phyloP scores from a whole-genome alignment of 2,888 invertebrate genomes.

The Orthonychiurus folsomi region DNA sequence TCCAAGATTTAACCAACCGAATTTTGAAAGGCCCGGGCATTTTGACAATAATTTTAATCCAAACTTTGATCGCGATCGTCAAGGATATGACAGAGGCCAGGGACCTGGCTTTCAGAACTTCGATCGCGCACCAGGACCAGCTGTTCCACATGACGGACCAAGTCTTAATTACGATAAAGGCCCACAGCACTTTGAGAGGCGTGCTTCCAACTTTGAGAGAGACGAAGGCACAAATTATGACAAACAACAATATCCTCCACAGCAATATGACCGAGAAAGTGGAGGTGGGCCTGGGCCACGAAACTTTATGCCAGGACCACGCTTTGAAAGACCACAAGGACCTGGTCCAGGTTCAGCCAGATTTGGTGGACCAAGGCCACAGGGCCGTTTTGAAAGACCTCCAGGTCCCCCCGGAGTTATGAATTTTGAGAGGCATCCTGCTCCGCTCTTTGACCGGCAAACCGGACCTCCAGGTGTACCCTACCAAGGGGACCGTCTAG shows the following conservation, averaged over 20 bases:
- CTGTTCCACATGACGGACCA: neutral
- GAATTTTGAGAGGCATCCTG: constrained; percentile 3
- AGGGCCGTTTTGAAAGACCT: constrained; percentile 7
- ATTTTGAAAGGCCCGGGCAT: neutral
- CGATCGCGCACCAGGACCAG: constrained; percentile 7
- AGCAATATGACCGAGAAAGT: neutral
- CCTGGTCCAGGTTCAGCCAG: constrained; percentile 13
- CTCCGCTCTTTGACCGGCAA: too few species aligned
- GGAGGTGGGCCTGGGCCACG: neutral
- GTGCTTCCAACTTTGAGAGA: neutral
- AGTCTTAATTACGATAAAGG: neutral
- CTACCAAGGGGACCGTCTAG: too few species aligned
- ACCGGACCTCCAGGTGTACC: neutral
- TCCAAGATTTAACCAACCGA: constrained; percentile 6
- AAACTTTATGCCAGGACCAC: neutral
- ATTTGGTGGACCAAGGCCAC: constrained; percentile 5
- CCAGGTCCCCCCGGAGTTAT: constrained; percentile 1
- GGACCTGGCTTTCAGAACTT: constrained; percentile 19
- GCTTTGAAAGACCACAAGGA: constrained; percentile 18
- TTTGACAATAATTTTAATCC: neutral
- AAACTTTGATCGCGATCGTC: neutral
- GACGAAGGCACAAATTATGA: neutral
- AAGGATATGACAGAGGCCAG: neutral
- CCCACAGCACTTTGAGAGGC: neutral
- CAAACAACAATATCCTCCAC: neutral